Percentiles rank a stretch among this genome's conserved stretches.
These are phyloP conservation scores for Nothura maculosa DNA, from an alignment of 2,797 vertebrate genomes.

Conservation along the genomic window DNA sequence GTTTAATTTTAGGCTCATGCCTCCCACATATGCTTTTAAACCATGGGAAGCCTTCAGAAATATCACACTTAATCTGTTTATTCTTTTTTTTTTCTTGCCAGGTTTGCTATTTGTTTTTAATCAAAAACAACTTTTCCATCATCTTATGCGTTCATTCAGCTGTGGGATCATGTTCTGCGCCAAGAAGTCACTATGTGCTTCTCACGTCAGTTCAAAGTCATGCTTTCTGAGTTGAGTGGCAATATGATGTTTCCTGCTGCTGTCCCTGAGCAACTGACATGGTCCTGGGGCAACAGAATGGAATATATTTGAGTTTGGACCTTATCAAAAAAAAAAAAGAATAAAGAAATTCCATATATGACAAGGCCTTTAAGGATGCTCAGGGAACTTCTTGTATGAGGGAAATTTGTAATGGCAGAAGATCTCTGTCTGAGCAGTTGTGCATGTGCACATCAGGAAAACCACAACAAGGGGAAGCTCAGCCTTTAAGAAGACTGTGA, in stretches of 20 bases:
- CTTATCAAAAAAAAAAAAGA: neutral
- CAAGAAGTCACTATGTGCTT: neutral
- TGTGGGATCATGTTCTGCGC: conserved; percentile 14
- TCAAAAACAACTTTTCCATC: conserved; percentile 67
- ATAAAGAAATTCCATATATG: neutral
- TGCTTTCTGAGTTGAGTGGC: neutral
- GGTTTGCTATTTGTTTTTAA: conserved; percentile 69
- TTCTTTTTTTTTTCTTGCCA: conserved; percentile 69
- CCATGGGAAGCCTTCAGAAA: conserved; percentile 69
- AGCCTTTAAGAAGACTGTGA: neutral
- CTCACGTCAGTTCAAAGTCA: neutral
- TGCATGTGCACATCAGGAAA: neutral
- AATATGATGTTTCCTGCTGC: neutral
- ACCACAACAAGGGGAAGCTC: accelerated
- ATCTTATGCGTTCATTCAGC: conserved; percentile 14
- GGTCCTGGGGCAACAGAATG: neutral
- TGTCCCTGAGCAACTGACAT: neutral
- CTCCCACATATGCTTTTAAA: conserved; percentile 73
- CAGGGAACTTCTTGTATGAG: neutral
- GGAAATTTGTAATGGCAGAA: neutral
- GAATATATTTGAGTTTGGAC: accelerated
- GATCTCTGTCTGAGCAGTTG: neutral
- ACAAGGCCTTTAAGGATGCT: neutral
- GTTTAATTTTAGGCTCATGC: conserved; percentile 64
- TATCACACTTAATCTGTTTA: conserved; percentile 72